Evolutionary conservation across 1,140 invertebrate genomes (phyloP).

Genomic region (Caenorhabditis elegans): WBcel235 BX284606.5:3065001-3065500

Average conservation of each 20-base stretch:
- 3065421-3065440: not conserved
- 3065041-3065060: not conserved
- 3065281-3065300: not conserved
- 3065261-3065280: not conserved
- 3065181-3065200: constrained; percentile 73
- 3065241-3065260: not conserved
- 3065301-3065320: not conserved
- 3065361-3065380: not conserved
- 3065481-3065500: not conserved
- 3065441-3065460: not conserved
- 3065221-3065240: constrained; percentile 6
- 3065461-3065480: too few relatives aligned
- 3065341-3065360: not conserved
- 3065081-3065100: constrained; percentile 96
- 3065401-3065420: too few relatives aligned
- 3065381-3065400: not conserved
- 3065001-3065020: constrained; percentile 28
- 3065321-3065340: not conserved
- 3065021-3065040: constrained; percentile 3
- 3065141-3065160: constrained; percentile 93
- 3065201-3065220: constrained; percentile 57
- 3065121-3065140: constrained; percentile 90
- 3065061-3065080: constrained; percentile 51
- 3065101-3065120: constrained; percentile 93
- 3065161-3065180: constrained; percentile 78